Percentiles rank a stretch among this genome's conserved stretches.
These are phyloP conservation scores for Murina feae DNA, from an alignment of 2,113 vertebrate species.

Conservation along the genomic window DNA sequence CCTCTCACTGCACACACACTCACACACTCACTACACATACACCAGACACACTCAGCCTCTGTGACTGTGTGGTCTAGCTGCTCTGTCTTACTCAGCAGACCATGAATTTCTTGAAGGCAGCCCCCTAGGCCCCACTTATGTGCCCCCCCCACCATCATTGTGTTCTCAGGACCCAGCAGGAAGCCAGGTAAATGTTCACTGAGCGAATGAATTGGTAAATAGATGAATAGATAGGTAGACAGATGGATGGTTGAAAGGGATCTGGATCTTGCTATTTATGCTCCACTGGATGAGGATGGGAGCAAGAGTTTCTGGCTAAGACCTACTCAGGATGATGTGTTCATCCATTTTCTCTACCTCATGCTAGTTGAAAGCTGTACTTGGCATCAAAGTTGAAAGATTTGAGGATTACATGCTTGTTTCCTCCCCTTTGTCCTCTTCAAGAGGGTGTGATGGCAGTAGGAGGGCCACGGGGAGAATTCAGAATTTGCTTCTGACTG, in stretches of 20 bases:
- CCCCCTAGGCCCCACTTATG: not conserved
- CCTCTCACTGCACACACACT: not conserved
- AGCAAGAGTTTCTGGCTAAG: not conserved
- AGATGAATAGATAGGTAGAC: not conserved
- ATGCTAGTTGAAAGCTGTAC: not conserved
- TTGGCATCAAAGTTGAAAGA: not conserved
- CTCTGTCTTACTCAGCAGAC: not conserved
- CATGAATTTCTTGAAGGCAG: not conserved
- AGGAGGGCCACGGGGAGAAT: not conserved
- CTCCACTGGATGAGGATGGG: not conserved
- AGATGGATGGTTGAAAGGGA: not conserved
- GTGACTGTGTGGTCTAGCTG: not conserved
- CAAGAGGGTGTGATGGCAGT: not conserved
- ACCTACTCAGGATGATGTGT: not conserved
- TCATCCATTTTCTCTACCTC: not conserved
- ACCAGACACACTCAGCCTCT: not conserved
- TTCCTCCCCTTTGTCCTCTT: not conserved
- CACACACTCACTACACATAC: not conserved
- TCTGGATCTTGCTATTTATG: not conserved
- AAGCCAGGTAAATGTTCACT: not conserved
- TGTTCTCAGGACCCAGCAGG: not conserved
- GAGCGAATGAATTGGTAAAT: not conserved
- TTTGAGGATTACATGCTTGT: not conserved
- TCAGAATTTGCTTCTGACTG: not conserved
- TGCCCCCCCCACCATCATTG: too few species aligned